Base-by-base conservation (phyloP, 2,113 vertebrate genomes). In the Lepus timidus region DNA sequence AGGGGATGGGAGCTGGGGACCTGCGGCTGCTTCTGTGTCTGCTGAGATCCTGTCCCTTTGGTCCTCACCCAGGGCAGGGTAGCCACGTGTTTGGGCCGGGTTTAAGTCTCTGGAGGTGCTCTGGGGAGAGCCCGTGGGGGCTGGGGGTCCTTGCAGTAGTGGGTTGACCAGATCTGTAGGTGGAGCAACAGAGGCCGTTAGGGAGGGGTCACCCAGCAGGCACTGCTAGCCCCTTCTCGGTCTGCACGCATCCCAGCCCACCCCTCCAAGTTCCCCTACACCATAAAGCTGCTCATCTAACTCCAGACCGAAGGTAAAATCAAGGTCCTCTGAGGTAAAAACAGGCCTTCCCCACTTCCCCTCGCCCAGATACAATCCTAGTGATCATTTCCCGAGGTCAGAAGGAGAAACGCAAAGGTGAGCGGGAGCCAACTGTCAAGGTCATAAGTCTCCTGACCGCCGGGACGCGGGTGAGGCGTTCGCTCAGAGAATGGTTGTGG, bases 131-230 rank as follows among this genome's bases (percentile, higher is more conserved):
- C 73, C 86, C 90, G 87, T 29, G 12, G 80, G 64, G 62, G 85
- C 84, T 93, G 92, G 88, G 55, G n/a, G 75, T 79, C 71, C 82
- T 39, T 52, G 78, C 8, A 64, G 31, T 11, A 9, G 58, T 79
- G 51, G 51, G 85, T 80, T 93, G 85, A 95, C 71, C 85, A 68
- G 68, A 90, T 36, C 79, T 62, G 36, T 84, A 95, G 52, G 85
- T 64, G 67, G n/a, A 74, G 74, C 33, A 74, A 51, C 0, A 39
- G 25, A 73, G 55, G 55, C 22, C 39, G 33, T 31, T 44, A 6
- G 31, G 25, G 27, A 31, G n/a, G 67, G 17, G 44, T 9, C 67
- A 81, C 22, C 87, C 49, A 44, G 31, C 31, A 16, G 51, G 64
- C 23, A n/a, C 80, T 62, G 6, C n/a, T 90, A 17, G 27, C 19